Evolutionary conservation across 1,140 invertebrate genomes (phyloP).

Genomic region (Copidosoma floridanum): DNA sequence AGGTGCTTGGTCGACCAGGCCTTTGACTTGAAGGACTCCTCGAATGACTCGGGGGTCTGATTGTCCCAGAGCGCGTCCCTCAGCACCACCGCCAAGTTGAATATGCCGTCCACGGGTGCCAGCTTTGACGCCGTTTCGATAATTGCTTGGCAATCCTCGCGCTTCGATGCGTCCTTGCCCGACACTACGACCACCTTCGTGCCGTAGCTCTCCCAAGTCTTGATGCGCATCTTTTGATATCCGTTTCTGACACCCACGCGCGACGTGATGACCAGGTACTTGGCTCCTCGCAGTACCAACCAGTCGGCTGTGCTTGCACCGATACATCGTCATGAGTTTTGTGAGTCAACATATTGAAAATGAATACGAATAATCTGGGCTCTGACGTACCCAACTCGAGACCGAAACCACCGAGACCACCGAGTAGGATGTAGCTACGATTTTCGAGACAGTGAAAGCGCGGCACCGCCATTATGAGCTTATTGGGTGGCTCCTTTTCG

Average conservation of each 20-base stretch:
- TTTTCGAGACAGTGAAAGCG: constrained; percentile 57
- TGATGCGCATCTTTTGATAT: constrained; percentile 62
- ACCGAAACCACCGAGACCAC: constrained; percentile 81
- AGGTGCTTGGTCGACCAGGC: constrained; percentile 55
- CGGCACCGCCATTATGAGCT: constrained; percentile 52
- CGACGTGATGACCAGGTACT: constrained; percentile 69
- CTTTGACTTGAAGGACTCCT: constrained; percentile 55
- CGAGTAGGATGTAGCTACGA: constrained; percentile 56
- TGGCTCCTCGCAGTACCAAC: constrained; percentile 70
- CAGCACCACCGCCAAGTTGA: constrained; percentile 72
- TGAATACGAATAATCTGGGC: too few species aligned
- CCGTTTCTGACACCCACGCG: constrained; percentile 67
- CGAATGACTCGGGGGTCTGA: constrained; percentile 56
- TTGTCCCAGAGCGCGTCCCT: constrained; percentile 58
- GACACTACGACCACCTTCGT: constrained; percentile 55
- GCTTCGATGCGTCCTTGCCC: constrained; percentile 53
- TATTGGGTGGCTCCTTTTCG: constrained; percentile 39
- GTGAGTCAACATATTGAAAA: too few species aligned
- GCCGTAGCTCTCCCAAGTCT: constrained; percentile 60
- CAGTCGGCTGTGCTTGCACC: constrained; percentile 61
- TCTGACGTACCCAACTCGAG: constrained; percentile 65
- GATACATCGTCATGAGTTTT: too few species aligned
- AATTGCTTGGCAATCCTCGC: constrained; percentile 58
- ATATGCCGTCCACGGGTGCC: constrained; percentile 73
- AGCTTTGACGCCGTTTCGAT: constrained; percentile 60